Evolutionary conservation across 1,140 invertebrate species (phyloP).

Genomic region (Daktulosphaira vitifoliae): DNA sequence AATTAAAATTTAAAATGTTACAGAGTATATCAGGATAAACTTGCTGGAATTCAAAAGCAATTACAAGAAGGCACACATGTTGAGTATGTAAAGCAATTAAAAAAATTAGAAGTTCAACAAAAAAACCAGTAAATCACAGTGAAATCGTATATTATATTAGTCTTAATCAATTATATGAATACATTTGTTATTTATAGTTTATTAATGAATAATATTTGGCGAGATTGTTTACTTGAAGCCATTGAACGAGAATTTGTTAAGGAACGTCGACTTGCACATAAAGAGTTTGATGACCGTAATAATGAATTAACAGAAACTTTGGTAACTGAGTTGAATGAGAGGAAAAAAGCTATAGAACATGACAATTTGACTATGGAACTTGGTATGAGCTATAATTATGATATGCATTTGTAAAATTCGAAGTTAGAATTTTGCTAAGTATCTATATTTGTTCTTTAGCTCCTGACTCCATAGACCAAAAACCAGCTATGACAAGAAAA

Average conservation of each 20-base stretch:
- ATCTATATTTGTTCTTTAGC: too few species aligned
- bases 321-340: constrained; percentile 80
- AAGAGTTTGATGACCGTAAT: constrained; percentile 94
- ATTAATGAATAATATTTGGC: constrained; percentile 71
- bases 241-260: constrained; percentile 78
- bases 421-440: too few species aligned
- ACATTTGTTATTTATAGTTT: constrained; percentile 47
- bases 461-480: constrained; percentile 50
- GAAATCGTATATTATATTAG: constrained; percentile 1
- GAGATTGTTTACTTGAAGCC: constrained; percentile 72
- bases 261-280: constrained; percentile 77
- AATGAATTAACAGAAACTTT: constrained; percentile 83
- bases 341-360: constrained; percentile 76
- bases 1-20: not conserved
- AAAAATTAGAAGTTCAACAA: constrained; percentile 71
- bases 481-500: constrained; percentile 68
- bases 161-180: constrained; percentile 3
- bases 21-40: constrained; percentile 82
- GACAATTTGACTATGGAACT: constrained; percentile 80
- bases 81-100: constrained; percentile 73
- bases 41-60: constrained; percentile 80
- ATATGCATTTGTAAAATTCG: constrained; percentile 35
- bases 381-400: constrained; percentile 54
- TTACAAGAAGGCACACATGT: constrained; percentile 76
- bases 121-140: constrained; percentile 54